Evolutionary conservation across 2,113 vertebrate genomes (phyloP).

Genomic region (Gymnobelideus leadbeateri): DNA sequence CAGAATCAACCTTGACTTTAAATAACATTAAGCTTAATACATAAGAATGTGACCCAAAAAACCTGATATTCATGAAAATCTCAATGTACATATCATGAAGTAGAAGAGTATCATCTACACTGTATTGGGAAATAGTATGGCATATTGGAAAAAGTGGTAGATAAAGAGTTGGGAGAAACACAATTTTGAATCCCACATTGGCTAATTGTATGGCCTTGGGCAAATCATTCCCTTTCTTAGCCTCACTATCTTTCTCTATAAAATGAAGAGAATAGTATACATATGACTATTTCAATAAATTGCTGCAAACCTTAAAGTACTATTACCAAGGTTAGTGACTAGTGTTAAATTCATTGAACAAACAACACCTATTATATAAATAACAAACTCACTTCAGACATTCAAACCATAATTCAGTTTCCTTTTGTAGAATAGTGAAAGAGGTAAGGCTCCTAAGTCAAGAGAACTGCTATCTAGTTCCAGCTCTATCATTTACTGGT

Average conservation of each 20-base stretch:
- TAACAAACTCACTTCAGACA: not conserved
- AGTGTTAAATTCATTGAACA: not conserved
- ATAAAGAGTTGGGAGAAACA: not conserved
- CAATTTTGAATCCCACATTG: not conserved
- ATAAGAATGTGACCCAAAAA: not conserved
- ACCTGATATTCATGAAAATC: not conserved
- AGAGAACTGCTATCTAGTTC: not conserved
- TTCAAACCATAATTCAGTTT: not conserved
- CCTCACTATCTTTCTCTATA: not conserved
- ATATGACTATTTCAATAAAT: not conserved
- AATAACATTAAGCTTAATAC: not conserved
- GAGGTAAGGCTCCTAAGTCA: not conserved
- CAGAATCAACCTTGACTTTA: not conserved
- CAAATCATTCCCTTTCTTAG: not conserved
- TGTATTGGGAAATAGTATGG: not conserved
- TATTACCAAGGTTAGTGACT: not conserved
- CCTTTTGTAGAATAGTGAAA: not conserved
- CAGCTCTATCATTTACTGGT: not conserved
- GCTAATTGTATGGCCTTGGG: not conserved
- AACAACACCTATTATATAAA: not conserved
- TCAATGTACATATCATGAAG: not conserved
- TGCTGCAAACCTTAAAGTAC: not conserved
- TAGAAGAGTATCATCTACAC: not conserved
- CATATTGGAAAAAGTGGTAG: not conserved
- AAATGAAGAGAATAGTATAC: not conserved